These are phyloP conservation scores for Silurus lanzhouensis DNA, from an alignment of 2,797 vertebrate genomes.

Conservation along the genomic window DNA sequence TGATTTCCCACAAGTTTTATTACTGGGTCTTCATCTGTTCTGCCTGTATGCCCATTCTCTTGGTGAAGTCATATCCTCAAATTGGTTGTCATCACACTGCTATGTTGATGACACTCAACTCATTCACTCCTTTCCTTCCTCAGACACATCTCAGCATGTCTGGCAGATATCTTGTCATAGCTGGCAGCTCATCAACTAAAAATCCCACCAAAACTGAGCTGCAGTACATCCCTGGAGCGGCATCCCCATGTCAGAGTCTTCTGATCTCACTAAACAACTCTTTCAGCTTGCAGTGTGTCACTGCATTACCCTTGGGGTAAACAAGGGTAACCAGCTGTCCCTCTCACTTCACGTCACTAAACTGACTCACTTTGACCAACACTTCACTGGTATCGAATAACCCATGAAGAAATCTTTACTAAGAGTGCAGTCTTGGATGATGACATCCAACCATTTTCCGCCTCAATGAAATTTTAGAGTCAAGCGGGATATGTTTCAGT, in stretches of 20 bases:
- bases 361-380: neutral
- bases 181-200: slow-evolving; percentile 6
- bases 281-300: neutral
- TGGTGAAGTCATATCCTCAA: neutral
- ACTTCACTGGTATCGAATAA: neutral
- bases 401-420: slow-evolving; percentile 9
- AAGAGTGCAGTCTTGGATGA: neutral
- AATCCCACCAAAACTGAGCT: neutral
- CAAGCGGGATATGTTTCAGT: neutral
- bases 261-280: neutral
- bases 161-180: neutral
- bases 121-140: neutral
- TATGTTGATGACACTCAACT: slow-evolving; percentile 4
- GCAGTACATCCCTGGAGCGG: neutral
- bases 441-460: neutral
- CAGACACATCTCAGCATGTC: neutral
- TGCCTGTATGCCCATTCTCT: neutral
- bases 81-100: neutral
- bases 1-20: neutral
- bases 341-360: neutral
- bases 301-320: neutral
- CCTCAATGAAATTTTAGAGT: neutral
- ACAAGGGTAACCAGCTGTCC: neutral
- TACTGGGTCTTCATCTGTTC: neutral
- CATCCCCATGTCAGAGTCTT: neutral